Evolutionary conservation across 2,797 vertebrate species (phyloP), one percentile per base, ranked within the genome.

Genomic region (Nyctibius grandis): DNA sequence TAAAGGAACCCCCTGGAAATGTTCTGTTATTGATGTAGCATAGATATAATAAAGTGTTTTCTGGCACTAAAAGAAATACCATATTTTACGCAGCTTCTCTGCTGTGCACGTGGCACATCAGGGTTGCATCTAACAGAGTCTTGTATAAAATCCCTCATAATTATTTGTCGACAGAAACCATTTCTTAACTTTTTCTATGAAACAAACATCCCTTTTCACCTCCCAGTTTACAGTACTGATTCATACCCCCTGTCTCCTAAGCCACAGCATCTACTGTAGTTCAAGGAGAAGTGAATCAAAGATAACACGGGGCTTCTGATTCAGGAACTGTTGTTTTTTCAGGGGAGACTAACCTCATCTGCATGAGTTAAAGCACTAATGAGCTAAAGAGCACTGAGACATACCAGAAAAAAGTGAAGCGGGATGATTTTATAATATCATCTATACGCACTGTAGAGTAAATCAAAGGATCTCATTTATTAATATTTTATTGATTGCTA

Each of bases 401-500:
- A n/a, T 73, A 76, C 56, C 31, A 76, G 72, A 81, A 67, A 94
- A 93, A 96, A 93, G 45, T 82, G 34, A 67, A 91, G 36, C 54
- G 38, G 44, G 20, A 48, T 40, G 48, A 83, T 93, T 93, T 96
- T 85, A 65, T 56, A 85, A 68, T 51, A 70, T 31, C 21, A 83
- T 89, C 87, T 95, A 45, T 60, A 85, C 22, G 40, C 48, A 76
- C 47, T 79, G 31, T 42, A 90, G 65, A 93, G 59, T 59, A 94
- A 97, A 97, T 96, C 86, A 97, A 97, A 97, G 85, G 50, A 64
- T 74, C 19, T 82, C 2, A 80, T 94, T 70, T 87, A 93, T 97
- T 97, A 96, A 96, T 97, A 96, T 97, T 97, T 98, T 86, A 97
- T 92, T 89, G 28, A 34, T 94, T 56, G 20, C 79, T 85, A 67